These are phyloP conservation scores for Ifrita kowaldi DNA, from an alignment of 2,113 vertebrate genomes.

Conservation along the genomic window DNA sequence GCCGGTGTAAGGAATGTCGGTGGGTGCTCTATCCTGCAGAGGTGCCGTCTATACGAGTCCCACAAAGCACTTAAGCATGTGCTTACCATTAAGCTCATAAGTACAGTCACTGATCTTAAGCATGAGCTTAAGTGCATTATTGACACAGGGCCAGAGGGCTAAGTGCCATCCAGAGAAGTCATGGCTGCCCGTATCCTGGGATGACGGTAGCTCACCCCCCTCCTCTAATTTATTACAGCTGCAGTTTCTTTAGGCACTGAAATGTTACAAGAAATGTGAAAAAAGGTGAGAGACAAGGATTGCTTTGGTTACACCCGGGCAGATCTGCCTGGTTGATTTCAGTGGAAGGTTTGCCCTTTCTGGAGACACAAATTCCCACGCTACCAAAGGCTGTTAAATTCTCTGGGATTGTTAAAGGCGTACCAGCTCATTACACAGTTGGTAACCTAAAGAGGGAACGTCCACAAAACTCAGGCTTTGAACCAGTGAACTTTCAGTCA, in stretches of 20 bases:
- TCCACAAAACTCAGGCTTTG: neutral
- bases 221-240: neutral
- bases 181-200: neutral
- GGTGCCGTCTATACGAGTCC: neutral
- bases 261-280: neutral
- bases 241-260: neutral
- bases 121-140: conserved; percentile 37
- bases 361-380: neutral
- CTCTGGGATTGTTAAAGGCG: neutral
- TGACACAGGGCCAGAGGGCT: conserved; percentile 40
- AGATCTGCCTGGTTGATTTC: neutral
- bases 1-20: neutral
- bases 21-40: neutral
- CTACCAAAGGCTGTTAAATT: neutral
- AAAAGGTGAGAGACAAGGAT: neutral
- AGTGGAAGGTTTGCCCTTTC: neutral
- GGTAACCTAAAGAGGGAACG: neutral
- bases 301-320: neutral
- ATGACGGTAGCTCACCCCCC: neutral
- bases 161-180: neutral
- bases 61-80: conserved; percentile 10
- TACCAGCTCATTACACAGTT: neutral
- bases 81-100: conserved; percentile 42
- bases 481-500: neutral
- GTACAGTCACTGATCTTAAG: conserved; percentile 27